Evolutionary conservation across 2,113 vertebrate genomes (phyloP), one percentile per base, ranked within the genome.

Genomic region (Brachyhypopomus gauderio): DNA sequence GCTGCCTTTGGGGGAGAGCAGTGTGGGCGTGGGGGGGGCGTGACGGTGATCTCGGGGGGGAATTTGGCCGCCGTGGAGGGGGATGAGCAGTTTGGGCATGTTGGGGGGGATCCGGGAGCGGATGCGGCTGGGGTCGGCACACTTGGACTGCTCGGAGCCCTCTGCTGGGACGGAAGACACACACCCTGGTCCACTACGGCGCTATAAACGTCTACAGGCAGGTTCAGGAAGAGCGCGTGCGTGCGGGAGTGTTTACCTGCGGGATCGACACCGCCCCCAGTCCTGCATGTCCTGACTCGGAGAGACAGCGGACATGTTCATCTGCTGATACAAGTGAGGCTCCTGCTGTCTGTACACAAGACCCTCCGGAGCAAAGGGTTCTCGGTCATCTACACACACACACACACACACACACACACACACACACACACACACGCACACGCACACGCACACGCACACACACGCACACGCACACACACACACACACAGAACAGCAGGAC

Each of bases 1-100:
- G 93, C 97, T 98, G 92, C 97, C 97, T 92, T 97, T 98, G 71
- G 98, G 98, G 27, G 97, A 98, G 79, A 99, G 96, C 58, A 99
- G 94, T 20, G 98, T 99, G 73, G 98, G 98, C 7, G 98, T 99
- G 27, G 98, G 97, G 98, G 97, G 3, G 98, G 98, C 0, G 98
- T 99, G 84, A 99, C 96, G 6, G 97, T 99, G 93, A 99, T 99
- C 92, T 99, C 98, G 1, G 98, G 97, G 5, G 98, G 98, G 89
- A 97, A 99, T 93, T 97, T 99, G 91, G 95, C 93, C 78, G 96
- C 88, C 2, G 95, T 92, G 23, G 96, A 95, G 60, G 98, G 98
- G 97, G 90, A 99, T 98, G 90, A 97, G 95, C 89, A 99, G 94
- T 93, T 98, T 99, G 93, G 98, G 98, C 96, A 99, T 96, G 91